Percentiles rank a stretch among this genome's conserved stretches.
Conservation (phyloP, 2,888 invertebrate species). For the Blastobasis lacticolella region DNA sequence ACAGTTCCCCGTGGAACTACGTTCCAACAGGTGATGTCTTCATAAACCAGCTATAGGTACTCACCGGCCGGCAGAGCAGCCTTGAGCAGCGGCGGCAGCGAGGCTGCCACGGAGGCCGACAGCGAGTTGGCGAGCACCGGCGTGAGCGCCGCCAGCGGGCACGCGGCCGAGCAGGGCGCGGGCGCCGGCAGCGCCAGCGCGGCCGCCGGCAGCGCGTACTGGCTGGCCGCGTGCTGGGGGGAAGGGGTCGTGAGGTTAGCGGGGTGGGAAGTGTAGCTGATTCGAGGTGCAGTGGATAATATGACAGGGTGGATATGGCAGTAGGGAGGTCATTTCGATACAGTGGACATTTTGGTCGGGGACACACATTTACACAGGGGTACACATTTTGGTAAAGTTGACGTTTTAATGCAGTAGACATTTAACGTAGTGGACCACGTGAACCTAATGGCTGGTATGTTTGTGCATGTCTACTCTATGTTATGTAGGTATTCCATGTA, state of each 20-base stretch:
- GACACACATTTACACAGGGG: no score
- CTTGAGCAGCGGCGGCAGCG: constrained; percentile 23
- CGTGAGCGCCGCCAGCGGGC: constrained; percentile 23
- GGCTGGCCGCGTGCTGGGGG: constrained; percentile 12
- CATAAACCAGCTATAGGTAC: not conserved
- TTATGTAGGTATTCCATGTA: not conserved
- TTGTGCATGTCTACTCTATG: no score
- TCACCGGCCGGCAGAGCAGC: not conserved
- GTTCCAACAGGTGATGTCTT: no score
- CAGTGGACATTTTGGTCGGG: not conserved
- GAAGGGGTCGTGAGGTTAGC: constrained; percentile 7
- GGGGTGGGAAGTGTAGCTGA: not conserved
- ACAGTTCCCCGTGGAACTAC: no score
- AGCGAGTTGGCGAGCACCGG: constrained; percentile 26
- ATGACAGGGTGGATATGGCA: no score
- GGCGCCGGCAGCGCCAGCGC: not conserved
- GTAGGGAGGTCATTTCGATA: no score
- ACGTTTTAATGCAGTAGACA: no score
- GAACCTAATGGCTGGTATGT: no score
- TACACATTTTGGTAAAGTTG: no score
- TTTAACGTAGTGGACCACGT: no score
- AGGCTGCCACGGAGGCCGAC: constrained; percentile 24
- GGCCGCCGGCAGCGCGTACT: constrained; percentile 12
- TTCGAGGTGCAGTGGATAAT: no score
- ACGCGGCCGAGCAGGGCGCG: constrained; percentile 22